Base-by-base conservation (phyloP, 2,113 vertebrate genomes). In the Nyctibius bracteatus region DNA sequence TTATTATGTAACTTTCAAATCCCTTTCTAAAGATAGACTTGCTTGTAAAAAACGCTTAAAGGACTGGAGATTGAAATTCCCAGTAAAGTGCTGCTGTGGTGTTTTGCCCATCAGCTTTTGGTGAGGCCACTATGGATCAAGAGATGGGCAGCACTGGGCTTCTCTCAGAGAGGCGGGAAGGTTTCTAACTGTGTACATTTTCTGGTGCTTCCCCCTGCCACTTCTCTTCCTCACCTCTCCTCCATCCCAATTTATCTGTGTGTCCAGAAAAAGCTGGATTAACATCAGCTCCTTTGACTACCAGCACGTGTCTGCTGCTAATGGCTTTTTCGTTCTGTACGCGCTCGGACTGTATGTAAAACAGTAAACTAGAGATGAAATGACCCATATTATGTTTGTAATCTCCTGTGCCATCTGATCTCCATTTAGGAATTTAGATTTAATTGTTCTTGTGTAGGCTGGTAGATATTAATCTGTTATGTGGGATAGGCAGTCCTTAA, bases 371-470 rank as follows among this genome's bases (percentile, higher is more conserved):
- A 62, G 72, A 96, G 72, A 72, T 37, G 21, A 91, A 96, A 91
- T 87, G 52, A 81, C 61, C 80, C 44, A 46, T 77, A 81, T 65
- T 72, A 89, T 71, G 39, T 88, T 75, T 79, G 35, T 52, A 94
- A 65, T 88, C 91, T 88, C 46, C 74, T 23, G 20, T 83, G 57
- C 61, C n/a, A 65, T 90, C 74, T 90, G 44, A 89, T 84, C 49
- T 72, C 61, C 47, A n/a, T 87, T 88, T 83, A 92, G 57, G 44
- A 95, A 89, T 91, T 95, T 83, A 66, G 75, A 61, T 92, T 75
- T 92, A 94, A 94, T 91, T 94, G 44, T 79, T 85, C 44, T 59
- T 83, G 86, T 94, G 85, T 96, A 95, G 92, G 86, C 73, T 86
- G 81, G 39, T 85, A 92, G 92, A 73, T 94, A 89, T 35, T 82